phyloP scores from a whole-genome alignment of 2,113 vertebrate species.

The Sapayoa aenigma region DNA sequence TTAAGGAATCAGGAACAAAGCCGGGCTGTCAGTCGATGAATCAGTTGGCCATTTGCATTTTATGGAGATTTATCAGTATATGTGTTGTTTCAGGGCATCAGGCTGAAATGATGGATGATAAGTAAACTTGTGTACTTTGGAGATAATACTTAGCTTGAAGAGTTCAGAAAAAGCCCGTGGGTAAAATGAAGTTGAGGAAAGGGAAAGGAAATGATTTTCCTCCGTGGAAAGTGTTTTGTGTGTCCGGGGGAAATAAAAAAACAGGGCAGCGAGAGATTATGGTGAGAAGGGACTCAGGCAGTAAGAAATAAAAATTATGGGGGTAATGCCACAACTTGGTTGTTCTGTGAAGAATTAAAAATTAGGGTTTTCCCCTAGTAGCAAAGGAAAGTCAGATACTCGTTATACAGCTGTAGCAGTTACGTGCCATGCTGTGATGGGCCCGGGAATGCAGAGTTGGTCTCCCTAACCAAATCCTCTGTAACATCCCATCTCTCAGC shows the following conservation, averaged over 20 bases:
- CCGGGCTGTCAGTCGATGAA: not conserved
- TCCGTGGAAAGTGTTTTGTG: not conserved
- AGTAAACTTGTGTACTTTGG: not conserved
- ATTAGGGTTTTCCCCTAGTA: rapidly evolving
- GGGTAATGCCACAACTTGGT: not conserved
- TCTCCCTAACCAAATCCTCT: not conserved
- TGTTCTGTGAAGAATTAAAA: not conserved
- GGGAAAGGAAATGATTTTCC: not conserved
- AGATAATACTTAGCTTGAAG: not conserved
- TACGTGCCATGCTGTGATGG: rapidly evolving
- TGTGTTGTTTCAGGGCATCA: not conserved
- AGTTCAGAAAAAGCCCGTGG: not conserved
- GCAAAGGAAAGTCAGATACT: not conserved
- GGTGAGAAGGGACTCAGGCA: not conserved
- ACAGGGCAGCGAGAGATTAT: not conserved
- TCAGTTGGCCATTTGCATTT: not conserved
- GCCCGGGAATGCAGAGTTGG: not conserved
- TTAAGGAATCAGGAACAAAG: not conserved
- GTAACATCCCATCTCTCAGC: not conserved
- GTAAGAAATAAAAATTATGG: not conserved
- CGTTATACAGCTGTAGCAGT: not conserved
- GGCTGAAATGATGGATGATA: not conserved
- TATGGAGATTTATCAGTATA: not conserved
- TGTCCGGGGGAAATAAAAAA: not conserved
- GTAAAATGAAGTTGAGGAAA: not conserved